phyloP scores from a whole-genome alignment of 2,888 invertebrate species.

The Digitonthophagus gazella region DNA sequence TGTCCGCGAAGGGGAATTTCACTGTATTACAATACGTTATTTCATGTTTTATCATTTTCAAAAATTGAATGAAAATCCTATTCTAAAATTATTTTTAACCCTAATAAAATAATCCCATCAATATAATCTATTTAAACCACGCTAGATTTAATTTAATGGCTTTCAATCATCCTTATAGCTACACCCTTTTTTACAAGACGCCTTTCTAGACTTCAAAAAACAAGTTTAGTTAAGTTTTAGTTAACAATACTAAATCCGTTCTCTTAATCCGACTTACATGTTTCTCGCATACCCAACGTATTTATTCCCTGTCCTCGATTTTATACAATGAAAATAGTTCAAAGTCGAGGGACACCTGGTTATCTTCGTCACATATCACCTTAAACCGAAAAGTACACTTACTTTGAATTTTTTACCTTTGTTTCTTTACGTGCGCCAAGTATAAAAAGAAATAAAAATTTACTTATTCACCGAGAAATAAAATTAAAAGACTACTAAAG shows the following conservation, averaged over 20 bases:
- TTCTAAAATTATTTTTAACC: no score
- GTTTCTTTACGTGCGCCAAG: no score
- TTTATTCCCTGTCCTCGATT: background rate
- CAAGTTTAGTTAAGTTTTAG: no score
- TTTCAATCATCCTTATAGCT: background rate
- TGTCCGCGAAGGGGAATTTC: no score
- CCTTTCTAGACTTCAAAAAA: no score
- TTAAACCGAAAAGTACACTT: background rate
- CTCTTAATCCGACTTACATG: background rate
- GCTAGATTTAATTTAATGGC: background rate
- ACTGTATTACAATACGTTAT: no score
- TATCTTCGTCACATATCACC: background rate
- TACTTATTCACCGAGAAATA: background rate
- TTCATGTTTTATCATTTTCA: no score
- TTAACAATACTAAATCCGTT: background rate
- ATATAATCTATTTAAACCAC: no score
- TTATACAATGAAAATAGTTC: background rate
- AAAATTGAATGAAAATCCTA: no score
- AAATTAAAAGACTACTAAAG: background rate
- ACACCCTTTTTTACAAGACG: background rate
- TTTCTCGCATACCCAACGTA: background rate
- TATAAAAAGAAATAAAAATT: no score
- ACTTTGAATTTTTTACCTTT: background rate
- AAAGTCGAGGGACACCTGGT: background rate
- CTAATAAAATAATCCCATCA: no score